Evolutionary conservation across 23 tunicate species (phyloP), one percentile per base, ranked within the genome.

Genomic region (Pegea sp.): DNA sequence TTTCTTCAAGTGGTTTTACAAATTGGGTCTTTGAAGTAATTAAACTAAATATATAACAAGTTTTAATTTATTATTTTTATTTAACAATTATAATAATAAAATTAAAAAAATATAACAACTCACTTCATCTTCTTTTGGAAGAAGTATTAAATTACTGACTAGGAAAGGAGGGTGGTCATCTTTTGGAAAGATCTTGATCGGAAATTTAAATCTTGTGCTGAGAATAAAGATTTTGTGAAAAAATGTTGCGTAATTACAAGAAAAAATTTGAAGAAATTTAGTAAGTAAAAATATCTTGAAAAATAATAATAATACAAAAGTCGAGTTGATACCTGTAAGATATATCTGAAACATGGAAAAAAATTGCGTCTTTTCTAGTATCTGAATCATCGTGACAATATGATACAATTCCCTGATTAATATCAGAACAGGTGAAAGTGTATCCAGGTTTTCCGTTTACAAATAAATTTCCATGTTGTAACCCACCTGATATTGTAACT

Each of bases 81-180:
- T n/a, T n/a, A n/a, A n/a, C n/a, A n/a, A n/a, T n/a, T n/a, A n/a
- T n/a, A n/a, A n/a, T n/a, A n/a, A n/a, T n/a, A n/a, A n/a, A n/a
- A n/a, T n/a, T n/a, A n/a, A n/a, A n/a, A n/a, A n/a, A n/a, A n/a
- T n/a, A n/a, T n/a, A n/a, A n/a, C n/a, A n/a, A n/a, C n/a, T n/a
- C n/a, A 84, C 95, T 81, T 84, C 77, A 2, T 81, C 95, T 38
- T 84, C 95, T 49, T 57, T 54, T 2, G 64, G 71, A 38, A 57
- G 51, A 52, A 84, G 56, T 8, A 58, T 68, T 22, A 84, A 54
- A 54, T 84, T 84, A 59, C 60, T 84, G 50, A 84, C 70, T 5
- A 84, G 70, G 24, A 62, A 68, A 1, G 95, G 95, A 5, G 95
- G 95, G 1, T 81, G 67, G 33, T 84, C 95, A 31, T 84, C 95